A percentile compares a stretch with the other conserved stretches of the same genome.
phyloP scores from a whole-genome alignment of 2,113 vertebrate genomes.

The Numenius arquata region DNA sequence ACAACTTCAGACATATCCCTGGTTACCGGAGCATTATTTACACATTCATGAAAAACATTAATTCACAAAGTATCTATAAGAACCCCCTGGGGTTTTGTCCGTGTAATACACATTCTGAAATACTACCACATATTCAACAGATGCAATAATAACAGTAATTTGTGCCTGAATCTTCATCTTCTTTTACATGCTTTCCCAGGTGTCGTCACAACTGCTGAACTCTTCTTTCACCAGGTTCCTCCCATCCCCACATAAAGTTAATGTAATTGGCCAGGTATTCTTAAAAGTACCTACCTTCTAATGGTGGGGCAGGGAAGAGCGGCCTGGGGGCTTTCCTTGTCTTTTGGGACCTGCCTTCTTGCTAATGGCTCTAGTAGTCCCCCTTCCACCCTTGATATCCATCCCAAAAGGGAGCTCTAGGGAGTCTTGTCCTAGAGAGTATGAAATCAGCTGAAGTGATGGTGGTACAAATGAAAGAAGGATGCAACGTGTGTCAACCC shows the following conservation, averaged over 20 bases:
- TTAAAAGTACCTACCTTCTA: neutral
- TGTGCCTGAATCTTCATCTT: neutral
- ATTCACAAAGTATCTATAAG: neutral
- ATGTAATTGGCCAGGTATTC: neutral
- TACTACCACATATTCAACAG: neutral
- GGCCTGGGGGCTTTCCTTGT: neutral
- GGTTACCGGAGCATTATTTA: neutral
- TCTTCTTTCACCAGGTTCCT: neutral
- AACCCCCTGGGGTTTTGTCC: neutral
- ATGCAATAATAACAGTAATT: neutral
- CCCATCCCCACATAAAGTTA: neutral
- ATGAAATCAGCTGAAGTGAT: neutral
- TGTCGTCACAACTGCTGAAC: neutral
- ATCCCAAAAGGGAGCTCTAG: neutral
- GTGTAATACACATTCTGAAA: neutral
- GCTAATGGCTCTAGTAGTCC: neutral
- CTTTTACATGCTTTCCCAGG: neutral
- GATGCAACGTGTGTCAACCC: neutral
- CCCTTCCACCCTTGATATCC: neutral
- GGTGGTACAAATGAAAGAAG: neutral
- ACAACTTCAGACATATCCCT: neutral
- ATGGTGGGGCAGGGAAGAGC: neutral
- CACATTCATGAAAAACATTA: neutral
- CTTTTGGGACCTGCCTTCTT: neutral
- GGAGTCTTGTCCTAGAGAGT: neutral